Base-by-base conservation (phyloP, 1,140 invertebrate species). In the Caenorhabditis inopinata region DNA sequence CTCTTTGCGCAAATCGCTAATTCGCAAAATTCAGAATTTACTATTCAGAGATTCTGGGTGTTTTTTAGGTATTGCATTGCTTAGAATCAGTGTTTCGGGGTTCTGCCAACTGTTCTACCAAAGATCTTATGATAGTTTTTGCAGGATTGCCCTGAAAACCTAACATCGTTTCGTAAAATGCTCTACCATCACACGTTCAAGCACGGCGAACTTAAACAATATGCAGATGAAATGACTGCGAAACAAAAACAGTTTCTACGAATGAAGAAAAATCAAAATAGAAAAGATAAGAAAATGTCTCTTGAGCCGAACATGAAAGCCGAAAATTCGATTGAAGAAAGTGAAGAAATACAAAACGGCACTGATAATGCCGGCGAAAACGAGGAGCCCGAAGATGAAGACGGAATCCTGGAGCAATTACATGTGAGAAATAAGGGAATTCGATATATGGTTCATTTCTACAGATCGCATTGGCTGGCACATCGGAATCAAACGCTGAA, bases 161-260 rank as follows among this genome's bases (percentile, higher is more conserved):
- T 38, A 3, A 7, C 32, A 21, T 68, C 58, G 2, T 68, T 68
- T 21, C 58, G 58, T 9, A 68, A 68, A 42, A 68, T 68, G 58
- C 58, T 68, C 16, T 38, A n/a, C 14, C 58, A 68, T n/a, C 32
- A 68, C n/a, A 68, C 58, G n/a, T 68, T 68, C 58, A 68, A 68
- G n/a, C 58, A 68, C 32, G 58, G 58, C 18, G 58, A 38, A 27
- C n/a, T 68, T 7, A 68, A 68, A 68, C n/a, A 38, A 18, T 68
- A 42, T 38, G 58, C 58, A 6, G 58, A 68, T 3, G 58, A 68
- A 29, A 68, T 68, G 58, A 68, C 32, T 18, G 32, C n/a, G 9
- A 68, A 68, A 18, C 58, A 68, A 12, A 68, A 42, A 14, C n/a
- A 68, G 2, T 68, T 68, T 9, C n/a, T 68, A 6, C 58, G 58